These are phyloP conservation scores for Drosophila paucipuncta DNA, from an alignment of 2,888 invertebrate genomes.

Conservation along the genomic window DNA sequence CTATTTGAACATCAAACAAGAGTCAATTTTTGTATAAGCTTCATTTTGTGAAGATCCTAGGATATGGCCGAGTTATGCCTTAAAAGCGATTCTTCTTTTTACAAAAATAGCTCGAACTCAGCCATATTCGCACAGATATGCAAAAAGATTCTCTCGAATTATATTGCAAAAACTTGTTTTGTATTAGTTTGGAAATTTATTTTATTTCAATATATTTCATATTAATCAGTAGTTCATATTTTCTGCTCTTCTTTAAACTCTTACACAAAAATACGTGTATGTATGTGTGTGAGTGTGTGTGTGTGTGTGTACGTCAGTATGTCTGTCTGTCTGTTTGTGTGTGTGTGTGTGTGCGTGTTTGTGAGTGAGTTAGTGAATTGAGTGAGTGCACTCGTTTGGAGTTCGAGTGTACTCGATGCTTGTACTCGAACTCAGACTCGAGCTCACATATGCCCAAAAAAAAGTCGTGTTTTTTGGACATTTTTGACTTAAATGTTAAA, in stretches of 20 bases:
- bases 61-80: background rate
- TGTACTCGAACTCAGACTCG: constrained; percentile 18
- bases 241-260: constrained; percentile 59
- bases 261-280: constrained; percentile 73
- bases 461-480: constrained; percentile 43
- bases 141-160: background rate
- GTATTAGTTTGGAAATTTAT: constrained; percentile 75
- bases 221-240: constrained; percentile 78
- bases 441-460: constrained; percentile 34
- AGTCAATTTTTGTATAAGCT: background rate
- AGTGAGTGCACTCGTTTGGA: constrained; percentile 26
- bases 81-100: background rate
- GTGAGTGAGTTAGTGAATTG: constrained; percentile 31
- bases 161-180: background rate
- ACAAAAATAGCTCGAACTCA: background rate
- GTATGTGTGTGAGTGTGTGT: constrained; percentile 11
- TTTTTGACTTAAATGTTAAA: constrained; percentile 67
- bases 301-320: constrained; percentile 7
- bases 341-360: constrained; percentile 3
- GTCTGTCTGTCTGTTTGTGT: background rate
- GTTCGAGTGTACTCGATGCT: constrained; percentile 9
- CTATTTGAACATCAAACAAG: background rate
- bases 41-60: background rate
- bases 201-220: constrained; percentile 78
- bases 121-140: background rate